Evolutionary conservation across 2,888 invertebrate genomes (phyloP).

Genomic region (Coelogynopora nodosa): DNA sequence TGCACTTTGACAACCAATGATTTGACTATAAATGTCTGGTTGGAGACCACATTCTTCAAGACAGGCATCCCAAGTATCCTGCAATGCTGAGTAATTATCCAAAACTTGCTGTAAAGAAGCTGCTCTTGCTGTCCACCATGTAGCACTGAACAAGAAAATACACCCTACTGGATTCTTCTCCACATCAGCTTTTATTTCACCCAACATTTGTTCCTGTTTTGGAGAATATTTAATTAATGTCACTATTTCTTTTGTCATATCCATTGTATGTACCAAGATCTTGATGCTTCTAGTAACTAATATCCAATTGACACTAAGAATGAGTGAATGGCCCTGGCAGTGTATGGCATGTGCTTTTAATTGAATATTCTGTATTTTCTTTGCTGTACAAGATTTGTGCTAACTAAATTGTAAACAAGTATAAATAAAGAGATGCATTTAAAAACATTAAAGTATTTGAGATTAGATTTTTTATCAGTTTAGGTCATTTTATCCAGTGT

Average conservation of each 20-base stretch:
- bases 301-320: not conserved
- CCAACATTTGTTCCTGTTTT: not conserved
- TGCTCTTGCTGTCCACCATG: not conserved
- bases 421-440: no score
- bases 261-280: no score
- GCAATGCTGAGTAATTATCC: constrained; percentile 3
- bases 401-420: no score
- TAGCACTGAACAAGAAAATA: not conserved
- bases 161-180: not conserved
- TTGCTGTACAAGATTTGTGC: not conserved
- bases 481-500: no score
- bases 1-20: not conserved
- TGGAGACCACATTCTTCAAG: not conserved
- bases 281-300: no score
- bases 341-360: constrained; percentile 5
- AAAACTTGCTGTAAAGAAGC: not conserved
- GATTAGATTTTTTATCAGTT: no score
- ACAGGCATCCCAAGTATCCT: constrained; percentile 23
- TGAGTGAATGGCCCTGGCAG: not conserved
- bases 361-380: not conserved
- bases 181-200: not conserved
- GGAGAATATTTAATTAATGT: not conserved
- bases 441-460: no score
- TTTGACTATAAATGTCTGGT: not conserved
- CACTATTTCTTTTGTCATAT: not conserved